phyloP scores from a whole-genome alignment of 2,888 invertebrate species.

The Muscina levida region DNA sequence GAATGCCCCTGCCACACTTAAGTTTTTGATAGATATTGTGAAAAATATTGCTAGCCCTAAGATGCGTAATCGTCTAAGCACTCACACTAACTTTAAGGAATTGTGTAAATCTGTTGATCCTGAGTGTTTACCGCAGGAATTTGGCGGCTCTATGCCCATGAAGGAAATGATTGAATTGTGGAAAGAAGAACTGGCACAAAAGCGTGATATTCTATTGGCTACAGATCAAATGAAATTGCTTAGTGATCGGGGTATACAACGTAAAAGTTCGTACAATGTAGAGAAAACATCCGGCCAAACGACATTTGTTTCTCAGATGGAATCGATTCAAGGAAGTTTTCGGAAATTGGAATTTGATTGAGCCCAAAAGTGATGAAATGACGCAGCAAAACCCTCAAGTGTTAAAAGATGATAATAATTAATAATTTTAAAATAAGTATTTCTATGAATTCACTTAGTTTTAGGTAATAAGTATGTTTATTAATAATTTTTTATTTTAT shows the following conservation, averaged over 20 bases:
- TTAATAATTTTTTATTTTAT: too few relatives aligned
- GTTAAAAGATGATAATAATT: too few relatives aligned
- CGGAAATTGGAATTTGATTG: conserved; percentile 86
- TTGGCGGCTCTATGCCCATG: conserved; percentile 86
- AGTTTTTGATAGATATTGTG: conserved; percentile 88
- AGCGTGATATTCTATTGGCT: conserved; percentile 82
- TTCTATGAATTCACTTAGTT: too few relatives aligned
- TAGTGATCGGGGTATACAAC: conserved; percentile 83
- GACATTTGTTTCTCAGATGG: conserved; percentile 77
- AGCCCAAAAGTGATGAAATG: conserved; percentile 7
- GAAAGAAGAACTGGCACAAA: conserved; percentile 83
- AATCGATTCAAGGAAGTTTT: conserved; percentile 83
- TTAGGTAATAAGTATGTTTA: too few relatives aligned
- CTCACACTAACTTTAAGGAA: conserved; percentile 83
- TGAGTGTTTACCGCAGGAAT: conserved; percentile 85
- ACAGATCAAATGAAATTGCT: conserved; percentile 85
- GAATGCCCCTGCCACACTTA: conserved; percentile 86
- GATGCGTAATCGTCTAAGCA: conserved; percentile 85
- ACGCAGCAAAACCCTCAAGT: too few relatives aligned
- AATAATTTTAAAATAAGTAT: too few relatives aligned
- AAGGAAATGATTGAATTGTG: conserved; percentile 87
- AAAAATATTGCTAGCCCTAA: conserved; percentile 86
- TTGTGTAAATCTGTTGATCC: conserved; percentile 83
- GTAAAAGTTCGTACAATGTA: conserved; percentile 73
- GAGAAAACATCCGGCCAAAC: conserved; percentile 75